These are phyloP conservation scores for Zoanthus gigantus DNA, from an alignment of 92 coral and sea anemone genomes.

Conservation along the genomic window DNA sequence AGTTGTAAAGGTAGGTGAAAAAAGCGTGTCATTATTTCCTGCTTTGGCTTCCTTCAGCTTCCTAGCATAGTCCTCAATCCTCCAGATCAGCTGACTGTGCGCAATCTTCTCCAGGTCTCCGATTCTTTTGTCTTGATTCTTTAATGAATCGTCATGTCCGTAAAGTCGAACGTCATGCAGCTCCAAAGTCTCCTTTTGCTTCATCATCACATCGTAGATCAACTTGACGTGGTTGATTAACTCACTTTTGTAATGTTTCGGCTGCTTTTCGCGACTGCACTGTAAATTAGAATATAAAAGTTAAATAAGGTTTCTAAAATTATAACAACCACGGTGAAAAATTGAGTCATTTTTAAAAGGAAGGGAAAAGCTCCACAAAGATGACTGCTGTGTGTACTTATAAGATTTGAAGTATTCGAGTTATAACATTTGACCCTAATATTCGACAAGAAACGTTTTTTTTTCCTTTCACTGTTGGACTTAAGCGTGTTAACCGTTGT, in stretches of 20 bases:
- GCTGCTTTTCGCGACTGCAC: constrained; percentile 92
- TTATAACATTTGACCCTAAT: no score
- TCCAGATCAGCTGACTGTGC: constrained; percentile 93
- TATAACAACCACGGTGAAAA: no score
- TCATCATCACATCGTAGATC: constrained; percentile 66
- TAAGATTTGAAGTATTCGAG: no score
- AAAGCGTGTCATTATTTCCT: constrained; percentile 87
- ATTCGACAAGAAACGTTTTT: no score
- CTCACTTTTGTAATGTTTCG: constrained; percentile 80
- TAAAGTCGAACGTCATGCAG: constrained; percentile 53
- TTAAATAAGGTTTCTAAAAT: no score
- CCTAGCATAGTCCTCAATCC: constrained; percentile 86
- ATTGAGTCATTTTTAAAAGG: no score
- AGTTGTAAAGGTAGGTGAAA: constrained; percentile 96
- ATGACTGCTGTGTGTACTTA: no score
- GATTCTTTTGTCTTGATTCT: constrained; percentile 70
- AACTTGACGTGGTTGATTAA: constrained; percentile 78
- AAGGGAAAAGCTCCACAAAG: no score
- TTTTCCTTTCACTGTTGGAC: no score
- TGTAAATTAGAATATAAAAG: constrained; percentile 35
- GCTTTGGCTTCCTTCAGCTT: constrained; percentile 93
- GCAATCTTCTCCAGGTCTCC: constrained; percentile 92
- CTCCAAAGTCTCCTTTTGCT: constrained; percentile 60
- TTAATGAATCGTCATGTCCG: constrained; percentile 71
- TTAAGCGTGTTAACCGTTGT: no score